Percentiles rank a stretch among this genome's conserved stretches.
Evolutionary conservation across 2,113 vertebrate species (phyloP).

Genomic region (Rhinopomastus cyanomelas): DNA sequence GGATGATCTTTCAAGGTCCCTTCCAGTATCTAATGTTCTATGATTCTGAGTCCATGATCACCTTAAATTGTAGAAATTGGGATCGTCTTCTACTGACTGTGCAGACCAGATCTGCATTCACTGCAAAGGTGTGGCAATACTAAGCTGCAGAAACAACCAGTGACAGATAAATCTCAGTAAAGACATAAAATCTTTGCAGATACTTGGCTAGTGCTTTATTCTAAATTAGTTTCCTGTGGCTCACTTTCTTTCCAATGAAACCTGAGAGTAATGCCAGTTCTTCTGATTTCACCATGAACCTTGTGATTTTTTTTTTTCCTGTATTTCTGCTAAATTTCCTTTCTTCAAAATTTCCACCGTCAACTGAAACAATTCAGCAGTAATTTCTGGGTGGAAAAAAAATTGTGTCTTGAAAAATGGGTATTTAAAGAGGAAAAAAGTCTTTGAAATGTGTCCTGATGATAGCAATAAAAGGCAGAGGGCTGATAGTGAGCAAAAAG

Average conservation of each 20-base stretch:
- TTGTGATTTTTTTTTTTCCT: background rate
- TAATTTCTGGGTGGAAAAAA: background rate
- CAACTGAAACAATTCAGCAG: background rate
- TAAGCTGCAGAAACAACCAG: background rate
- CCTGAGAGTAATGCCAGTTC: background rate
- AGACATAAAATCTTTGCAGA: background rate
- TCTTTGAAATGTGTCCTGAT: background rate
- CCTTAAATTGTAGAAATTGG: background rate
- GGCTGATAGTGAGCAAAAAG: background rate
- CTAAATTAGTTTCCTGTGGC: background rate
- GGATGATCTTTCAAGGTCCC: no score
- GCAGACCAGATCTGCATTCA: background rate
- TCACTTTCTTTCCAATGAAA: background rate
- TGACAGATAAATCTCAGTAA: background rate
- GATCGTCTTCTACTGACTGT: accelerated
- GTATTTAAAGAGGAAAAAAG: background rate
- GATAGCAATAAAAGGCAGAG: background rate
- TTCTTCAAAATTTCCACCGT: background rate
- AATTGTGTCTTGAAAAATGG: no score
- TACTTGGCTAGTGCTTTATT: background rate
- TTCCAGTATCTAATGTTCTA: no score
- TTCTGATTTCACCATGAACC: background rate
- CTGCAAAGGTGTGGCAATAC: accelerated
- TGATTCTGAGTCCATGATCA: background rate
- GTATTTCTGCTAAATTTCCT: background rate